These are phyloP conservation scores for Leptocoma aspasia DNA, from an alignment of 2,113 vertebrate genomes.

Conservation along the genomic window DNA sequence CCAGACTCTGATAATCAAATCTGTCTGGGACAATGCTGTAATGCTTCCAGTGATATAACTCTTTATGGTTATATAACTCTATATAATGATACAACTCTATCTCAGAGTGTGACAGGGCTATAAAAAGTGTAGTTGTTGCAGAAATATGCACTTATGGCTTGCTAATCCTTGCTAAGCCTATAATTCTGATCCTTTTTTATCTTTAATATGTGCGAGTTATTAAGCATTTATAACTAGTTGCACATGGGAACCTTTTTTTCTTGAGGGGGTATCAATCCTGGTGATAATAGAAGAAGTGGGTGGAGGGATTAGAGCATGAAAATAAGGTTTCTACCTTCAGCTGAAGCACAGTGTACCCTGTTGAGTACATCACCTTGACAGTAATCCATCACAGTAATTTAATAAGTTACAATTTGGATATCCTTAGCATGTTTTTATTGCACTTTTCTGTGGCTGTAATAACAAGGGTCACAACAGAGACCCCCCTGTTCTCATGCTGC, in stretches of 20 bases:
- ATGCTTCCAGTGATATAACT: slow-evolving; percentile 47
- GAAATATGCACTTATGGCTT: slow-evolving; percentile 23
- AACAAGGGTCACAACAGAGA: neutral
- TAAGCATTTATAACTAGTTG: slow-evolving; percentile 56
- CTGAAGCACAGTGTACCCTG: slow-evolving; percentile 25
- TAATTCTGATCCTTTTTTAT: slow-evolving; percentile 64
- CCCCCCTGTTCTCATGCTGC: neutral
- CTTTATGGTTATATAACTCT: slow-evolving; percentile 44
- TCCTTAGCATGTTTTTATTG: neutral
- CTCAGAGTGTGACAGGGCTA: slow-evolving; percentile 43
- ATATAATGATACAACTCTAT: slow-evolving; percentile 55
- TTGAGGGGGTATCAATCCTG: slow-evolving; percentile 24
- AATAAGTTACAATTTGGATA: slow-evolving; percentile 5
- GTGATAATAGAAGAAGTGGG: slow-evolving; percentile 45
- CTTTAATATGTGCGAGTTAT: slow-evolving; percentile 55
- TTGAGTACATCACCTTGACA: slow-evolving; percentile 23
- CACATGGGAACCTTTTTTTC: slow-evolving; percentile 20
- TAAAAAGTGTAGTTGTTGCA: slow-evolving; percentile 64
- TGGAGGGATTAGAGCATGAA: slow-evolving; percentile 36
- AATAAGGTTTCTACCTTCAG: slow-evolving; percentile 49
- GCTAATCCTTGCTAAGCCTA: slow-evolving; percentile 57
- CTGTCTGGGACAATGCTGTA: slow-evolving; percentile 53
- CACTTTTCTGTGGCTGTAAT: neutral
- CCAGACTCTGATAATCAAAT: slow-evolving; percentile 52
- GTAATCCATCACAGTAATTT: slow-evolving; percentile 37